Percentiles rank a stretch among this genome's conserved stretches.
These are phyloP conservation scores for Apamea epomidion DNA, from an alignment of 2,888 invertebrate genomes.

Conservation along the genomic window DNA sequence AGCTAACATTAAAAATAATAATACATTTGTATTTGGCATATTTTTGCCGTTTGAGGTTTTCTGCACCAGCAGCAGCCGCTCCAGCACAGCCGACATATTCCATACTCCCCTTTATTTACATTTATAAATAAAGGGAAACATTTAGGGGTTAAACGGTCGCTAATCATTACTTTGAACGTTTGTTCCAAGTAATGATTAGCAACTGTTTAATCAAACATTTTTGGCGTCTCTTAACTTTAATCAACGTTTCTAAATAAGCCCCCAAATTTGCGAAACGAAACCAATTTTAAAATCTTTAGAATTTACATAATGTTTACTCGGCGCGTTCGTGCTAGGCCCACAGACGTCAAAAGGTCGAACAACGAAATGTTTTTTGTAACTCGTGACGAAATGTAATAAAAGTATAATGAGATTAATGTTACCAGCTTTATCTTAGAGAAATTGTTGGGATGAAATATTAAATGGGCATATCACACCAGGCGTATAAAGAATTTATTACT, in stretches of 20 bases:
- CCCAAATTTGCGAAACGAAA: background rate
- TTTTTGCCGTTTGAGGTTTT: too few species aligned
- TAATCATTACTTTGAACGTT: too few species aligned
- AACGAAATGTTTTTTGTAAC: background rate
- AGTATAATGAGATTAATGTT: conserved; percentile 1
- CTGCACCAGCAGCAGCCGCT: too few species aligned
- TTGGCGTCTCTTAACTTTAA: too few species aligned
- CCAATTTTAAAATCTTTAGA: background rate
- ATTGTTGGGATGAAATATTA: background rate
- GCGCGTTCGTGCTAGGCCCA: background rate
- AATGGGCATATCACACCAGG: background rate
- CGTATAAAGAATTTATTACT: conserved; percentile 6
- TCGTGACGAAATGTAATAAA: conserved; percentile 9
- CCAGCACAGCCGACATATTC: too few species aligned
- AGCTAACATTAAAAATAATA: too few species aligned
- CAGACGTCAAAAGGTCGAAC: background rate
- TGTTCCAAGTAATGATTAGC: too few species aligned
- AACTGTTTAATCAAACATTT: too few species aligned
- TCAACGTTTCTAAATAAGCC: too few species aligned
- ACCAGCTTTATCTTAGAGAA: background rate
- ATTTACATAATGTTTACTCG: background rate
- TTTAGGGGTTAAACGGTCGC: too few species aligned
- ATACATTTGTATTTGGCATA: too few species aligned
- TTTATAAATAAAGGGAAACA: too few species aligned
- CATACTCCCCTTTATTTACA: background rate